Conservation (phyloP, 2,888 invertebrate genomes). For the Stenchaetothrips biformis region DNA sequence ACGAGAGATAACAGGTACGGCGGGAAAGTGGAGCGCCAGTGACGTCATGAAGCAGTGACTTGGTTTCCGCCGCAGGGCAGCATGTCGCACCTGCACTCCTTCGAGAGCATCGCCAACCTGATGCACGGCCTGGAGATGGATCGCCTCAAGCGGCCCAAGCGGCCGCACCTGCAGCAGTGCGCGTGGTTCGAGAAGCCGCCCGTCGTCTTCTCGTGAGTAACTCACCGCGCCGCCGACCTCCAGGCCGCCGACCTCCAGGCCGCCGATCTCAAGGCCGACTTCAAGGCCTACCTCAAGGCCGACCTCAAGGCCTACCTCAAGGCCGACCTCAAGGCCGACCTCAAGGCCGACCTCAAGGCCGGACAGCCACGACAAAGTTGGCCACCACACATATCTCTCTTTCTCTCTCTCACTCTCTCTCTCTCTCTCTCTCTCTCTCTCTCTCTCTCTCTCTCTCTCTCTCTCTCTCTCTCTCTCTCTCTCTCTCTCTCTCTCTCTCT, state of each 20-base stretch:
- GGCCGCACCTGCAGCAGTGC: neutral
- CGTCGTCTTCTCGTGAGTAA: neutral
- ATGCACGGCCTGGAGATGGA: slow-evolving; percentile 5
- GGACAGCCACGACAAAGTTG: too few species aligned
- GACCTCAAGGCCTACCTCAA: too few species aligned
- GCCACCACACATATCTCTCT: too few species aligned
- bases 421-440: too few species aligned
- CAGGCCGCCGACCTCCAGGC: neutral
- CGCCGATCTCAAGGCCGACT: neutral
- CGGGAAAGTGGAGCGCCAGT: too few species aligned
- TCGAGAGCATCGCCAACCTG: neutral
- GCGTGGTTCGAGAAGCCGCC: neutral
- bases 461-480: too few species aligned
- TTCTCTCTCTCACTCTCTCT: too few species aligned
- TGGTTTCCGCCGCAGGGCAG: neutral
- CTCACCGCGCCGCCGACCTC: neutral
- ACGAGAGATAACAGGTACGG: too few species aligned
- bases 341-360: neutral
- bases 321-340: neutral
- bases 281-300: neutral
- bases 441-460: too few species aligned
- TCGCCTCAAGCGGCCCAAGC: neutral
- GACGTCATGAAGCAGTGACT: too few species aligned
- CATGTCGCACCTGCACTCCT: slow-evolving; percentile 2
- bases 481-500: too few species aligned